phyloP scores from a whole-genome alignment of 2,797 vertebrate genomes.

The Sebastes hopkinsi region DNA sequence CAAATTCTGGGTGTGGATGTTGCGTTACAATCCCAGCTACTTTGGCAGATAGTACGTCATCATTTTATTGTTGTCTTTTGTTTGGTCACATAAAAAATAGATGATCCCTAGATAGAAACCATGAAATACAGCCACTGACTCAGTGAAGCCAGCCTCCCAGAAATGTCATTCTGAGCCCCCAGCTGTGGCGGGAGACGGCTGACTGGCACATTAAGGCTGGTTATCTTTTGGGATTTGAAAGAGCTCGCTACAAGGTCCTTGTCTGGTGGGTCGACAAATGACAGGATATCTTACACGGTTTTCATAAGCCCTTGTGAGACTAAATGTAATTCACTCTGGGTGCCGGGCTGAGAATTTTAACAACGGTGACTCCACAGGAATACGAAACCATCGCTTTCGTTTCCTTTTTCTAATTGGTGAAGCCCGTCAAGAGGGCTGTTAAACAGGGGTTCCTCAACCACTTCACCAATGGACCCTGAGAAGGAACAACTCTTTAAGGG shows the following conservation, averaged over 20 bases:
- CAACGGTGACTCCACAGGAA: conserved; percentile 17
- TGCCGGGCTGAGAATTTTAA: conserved; percentile 18
- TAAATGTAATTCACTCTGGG: conserved; percentile 25
- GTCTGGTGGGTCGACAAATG: conserved; percentile 36
- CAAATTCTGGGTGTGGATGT: neutral
- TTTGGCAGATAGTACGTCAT: neutral
- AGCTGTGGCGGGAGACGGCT: conserved; percentile 28
- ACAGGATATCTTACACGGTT: conserved; percentile 22
- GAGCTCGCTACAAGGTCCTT: neutral
- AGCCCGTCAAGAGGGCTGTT: conserved; percentile 12
- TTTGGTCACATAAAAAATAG: neutral
- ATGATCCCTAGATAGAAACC: neutral
- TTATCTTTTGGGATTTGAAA: conserved; percentile 16
- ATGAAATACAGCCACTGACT: conserved; percentile 11
- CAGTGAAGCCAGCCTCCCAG: neutral
- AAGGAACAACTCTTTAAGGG: neutral
- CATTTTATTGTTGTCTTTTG: neutral
- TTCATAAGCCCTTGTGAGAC: conserved; percentile 44
- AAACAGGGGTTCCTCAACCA: conserved; percentile 3
- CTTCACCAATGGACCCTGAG: neutral
- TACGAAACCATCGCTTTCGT: conserved; percentile 27
- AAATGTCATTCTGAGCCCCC: conserved; percentile 59
- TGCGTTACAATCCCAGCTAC: neutral
- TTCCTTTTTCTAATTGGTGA: conserved; percentile 12
- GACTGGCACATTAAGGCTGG: conserved; percentile 47